These are phyloP conservation scores for Staurois parvus DNA, from an alignment of 2,797 vertebrate species.

Conservation along the genomic window DNA sequence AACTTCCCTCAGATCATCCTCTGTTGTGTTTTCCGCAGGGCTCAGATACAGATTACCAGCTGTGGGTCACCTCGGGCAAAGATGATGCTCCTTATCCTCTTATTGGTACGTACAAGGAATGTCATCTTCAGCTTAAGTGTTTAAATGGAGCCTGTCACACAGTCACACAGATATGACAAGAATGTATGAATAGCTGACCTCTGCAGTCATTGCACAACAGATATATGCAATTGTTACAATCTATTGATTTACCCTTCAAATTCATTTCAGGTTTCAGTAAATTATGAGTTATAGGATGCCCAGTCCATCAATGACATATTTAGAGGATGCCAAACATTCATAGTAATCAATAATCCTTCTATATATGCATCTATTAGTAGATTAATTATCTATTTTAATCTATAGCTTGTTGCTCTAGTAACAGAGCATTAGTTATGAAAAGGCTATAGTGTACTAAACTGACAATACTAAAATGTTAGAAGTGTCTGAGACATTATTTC, in stretches of 20 bases:
- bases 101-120: slow-evolving; percentile 84
- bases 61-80: slow-evolving; percentile 95
- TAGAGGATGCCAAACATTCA: background rate
- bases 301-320: background rate
- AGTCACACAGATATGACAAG: background rate
- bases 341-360: background rate
- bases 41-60: slow-evolving; percentile 87
- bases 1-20: background rate
- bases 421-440: too few species aligned
- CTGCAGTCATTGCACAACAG: background rate
- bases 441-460: too few species aligned
- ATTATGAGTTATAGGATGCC: background rate
- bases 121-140: slow-evolving; percentile 49
- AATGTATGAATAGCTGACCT: background rate
- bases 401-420: too few species aligned
- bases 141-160: slow-evolving; percentile 15
- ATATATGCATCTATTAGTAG: too few species aligned
- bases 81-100: slow-evolving; percentile 93
- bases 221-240: background rate
- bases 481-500: too few species aligned
- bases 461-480: too few species aligned
- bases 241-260: slow-evolving; percentile 20
- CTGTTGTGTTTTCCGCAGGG: slow-evolving; percentile 77
- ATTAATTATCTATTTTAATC: too few species aligned
- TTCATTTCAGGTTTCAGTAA: background rate